Percentiles rank a stretch among this genome's conserved stretches.
Conservation (phyloP, 1,140 invertebrate species). For the Brachionus koreanus region DNA sequence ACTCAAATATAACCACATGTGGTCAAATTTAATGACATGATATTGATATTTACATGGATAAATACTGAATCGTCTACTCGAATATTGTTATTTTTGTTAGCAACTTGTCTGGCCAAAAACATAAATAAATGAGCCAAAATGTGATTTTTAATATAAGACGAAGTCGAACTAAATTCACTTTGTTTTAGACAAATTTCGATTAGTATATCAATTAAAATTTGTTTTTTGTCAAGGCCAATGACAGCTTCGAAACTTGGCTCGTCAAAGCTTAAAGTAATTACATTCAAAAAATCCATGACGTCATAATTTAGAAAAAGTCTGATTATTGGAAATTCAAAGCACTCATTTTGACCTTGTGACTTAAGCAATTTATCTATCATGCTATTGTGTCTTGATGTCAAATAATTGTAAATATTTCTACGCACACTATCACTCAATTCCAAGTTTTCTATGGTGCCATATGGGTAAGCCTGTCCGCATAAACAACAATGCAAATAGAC, state of each 20-base stretch:
- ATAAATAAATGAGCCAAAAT: conserved; percentile 69
- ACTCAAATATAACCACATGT: no score
- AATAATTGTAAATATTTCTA: not conserved
- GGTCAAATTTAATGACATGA: conserved; percentile 3
- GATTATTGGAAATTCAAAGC: conserved; percentile 61
- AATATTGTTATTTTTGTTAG: conserved; percentile 60
- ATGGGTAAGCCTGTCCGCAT: conserved; percentile 81
- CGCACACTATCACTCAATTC: conserved; percentile 64
- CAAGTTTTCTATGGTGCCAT: conserved; percentile 73
- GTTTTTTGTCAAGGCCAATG: conserved; percentile 25
- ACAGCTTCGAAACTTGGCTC: conserved; percentile 57
- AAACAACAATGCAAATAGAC: conserved; percentile 84
- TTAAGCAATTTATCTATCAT: conserved; percentile 49
- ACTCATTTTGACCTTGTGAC: not conserved
- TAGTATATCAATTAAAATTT: conserved; percentile 36
- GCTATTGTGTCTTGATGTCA: not conserved
- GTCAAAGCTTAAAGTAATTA: conserved; percentile 78
- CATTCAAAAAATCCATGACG: conserved; percentile 82
- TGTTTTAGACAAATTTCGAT: not conserved
- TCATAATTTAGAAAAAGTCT: conserved; percentile 78
- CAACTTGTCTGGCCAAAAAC: conserved; percentile 69
- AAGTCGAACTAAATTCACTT: not conserved
- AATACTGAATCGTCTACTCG: conserved; percentile 62
- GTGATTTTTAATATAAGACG: conserved; percentile 3
- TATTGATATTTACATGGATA: conserved; percentile 60